Conservation (phyloP, 2,797 vertebrate species). For the Pterois miles region DNA sequence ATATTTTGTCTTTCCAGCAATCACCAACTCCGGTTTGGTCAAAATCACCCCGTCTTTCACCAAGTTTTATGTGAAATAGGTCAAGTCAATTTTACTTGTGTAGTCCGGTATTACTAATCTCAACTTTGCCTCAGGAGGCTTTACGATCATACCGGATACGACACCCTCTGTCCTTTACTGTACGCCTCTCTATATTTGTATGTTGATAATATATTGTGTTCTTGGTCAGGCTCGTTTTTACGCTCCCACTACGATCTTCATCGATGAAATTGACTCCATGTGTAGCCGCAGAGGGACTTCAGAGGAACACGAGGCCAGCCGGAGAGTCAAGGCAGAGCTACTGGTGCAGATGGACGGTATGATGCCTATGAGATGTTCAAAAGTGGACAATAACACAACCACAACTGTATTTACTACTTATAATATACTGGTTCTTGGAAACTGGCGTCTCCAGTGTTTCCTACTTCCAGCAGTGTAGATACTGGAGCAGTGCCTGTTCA, state of each 20-base stretch:
- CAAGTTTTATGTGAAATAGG: too few species aligned
- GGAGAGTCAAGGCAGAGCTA: constrained; percentile 96
- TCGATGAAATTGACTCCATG: constrained; percentile 98
- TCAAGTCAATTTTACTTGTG: too few species aligned
- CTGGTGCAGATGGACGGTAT: constrained; percentile 99
- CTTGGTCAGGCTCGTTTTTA: constrained; percentile 93
- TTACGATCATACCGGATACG: too few species aligned
- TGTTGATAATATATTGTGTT: background rate
- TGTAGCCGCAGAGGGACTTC: constrained; percentile 97
- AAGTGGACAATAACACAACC: background rate
- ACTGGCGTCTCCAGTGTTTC: background rate
- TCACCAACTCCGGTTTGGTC: too few species aligned
- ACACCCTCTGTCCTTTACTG: too few species aligned
- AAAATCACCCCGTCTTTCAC: too few species aligned
- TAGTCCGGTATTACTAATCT: too few species aligned
- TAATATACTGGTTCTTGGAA: background rate
- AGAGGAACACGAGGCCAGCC: constrained; percentile 97
- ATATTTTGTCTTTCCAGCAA: too few species aligned
- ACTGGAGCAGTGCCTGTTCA: background rate
- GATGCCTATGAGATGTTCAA: background rate
- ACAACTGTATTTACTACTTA: background rate
- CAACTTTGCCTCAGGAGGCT: too few species aligned
- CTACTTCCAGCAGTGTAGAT: background rate
- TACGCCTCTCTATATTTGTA: too few species aligned
- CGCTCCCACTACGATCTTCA: constrained; percentile 97